Evolutionary conservation across 2,888 invertebrate species (phyloP).

Genomic region (Orthosia gracilis): DNA sequence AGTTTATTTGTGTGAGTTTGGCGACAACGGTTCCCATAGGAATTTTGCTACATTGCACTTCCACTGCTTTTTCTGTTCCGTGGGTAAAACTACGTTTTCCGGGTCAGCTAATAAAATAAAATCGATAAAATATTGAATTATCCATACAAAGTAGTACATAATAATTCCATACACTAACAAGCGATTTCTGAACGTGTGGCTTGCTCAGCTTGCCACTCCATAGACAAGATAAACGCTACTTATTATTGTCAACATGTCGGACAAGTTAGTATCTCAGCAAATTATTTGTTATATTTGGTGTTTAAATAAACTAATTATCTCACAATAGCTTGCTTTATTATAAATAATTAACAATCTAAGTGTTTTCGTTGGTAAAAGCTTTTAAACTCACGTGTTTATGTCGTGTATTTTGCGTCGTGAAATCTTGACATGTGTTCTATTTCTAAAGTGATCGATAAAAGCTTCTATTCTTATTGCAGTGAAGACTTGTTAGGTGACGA

Average conservation of each 20-base stretch:
- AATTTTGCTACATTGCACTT: no score
- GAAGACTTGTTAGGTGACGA: slow-evolving; percentile 89
- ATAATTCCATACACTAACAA: no score
- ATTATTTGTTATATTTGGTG: slow-evolving; percentile 31
- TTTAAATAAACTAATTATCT: background rate
- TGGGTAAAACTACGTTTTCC: no score
- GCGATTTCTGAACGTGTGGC: no score
- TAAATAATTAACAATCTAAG: background rate
- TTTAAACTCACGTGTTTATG: background rate
- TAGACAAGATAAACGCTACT: slow-evolving; percentile 50
- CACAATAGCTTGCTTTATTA: background rate
- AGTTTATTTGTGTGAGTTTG: no score
- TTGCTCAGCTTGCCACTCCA: slow-evolving; percentile 6
- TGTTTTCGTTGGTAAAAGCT: slow-evolving; percentile 6
- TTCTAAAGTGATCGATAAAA: slow-evolving; percentile 56
- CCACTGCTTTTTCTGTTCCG: no score
- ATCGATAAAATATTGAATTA: no score
- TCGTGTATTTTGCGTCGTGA: slow-evolving; percentile 48
- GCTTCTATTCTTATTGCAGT: slow-evolving; percentile 78
- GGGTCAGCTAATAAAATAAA: no score
- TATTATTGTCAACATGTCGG: slow-evolving; percentile 87
- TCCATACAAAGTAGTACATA: no score
- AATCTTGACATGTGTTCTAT: slow-evolving; percentile 57
- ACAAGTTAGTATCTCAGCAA: slow-evolving; percentile 83
- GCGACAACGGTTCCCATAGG: no score